Evolutionary conservation across 2,797 vertebrate species (phyloP), one percentile per base, ranked within the genome.

Genomic region (Poecilia picta): DNA sequence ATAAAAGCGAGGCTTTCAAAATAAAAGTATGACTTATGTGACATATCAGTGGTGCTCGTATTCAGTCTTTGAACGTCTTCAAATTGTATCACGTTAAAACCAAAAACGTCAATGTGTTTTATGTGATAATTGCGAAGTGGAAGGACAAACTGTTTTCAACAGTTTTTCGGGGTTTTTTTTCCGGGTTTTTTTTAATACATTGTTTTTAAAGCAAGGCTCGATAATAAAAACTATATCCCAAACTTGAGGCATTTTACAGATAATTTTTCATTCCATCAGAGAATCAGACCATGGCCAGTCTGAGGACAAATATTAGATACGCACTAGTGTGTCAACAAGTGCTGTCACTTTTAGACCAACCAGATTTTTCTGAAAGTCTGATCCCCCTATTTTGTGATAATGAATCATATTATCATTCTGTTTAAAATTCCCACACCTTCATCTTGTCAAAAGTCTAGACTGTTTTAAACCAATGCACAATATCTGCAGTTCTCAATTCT

Each of bases 1-100:
- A 77, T 87, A 91, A 88, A 82, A 88, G 87, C 74, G 5, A 11
- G 11, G 2, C 71, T 85, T 89, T 92, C 87, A 91, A 90, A 92
- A 87, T 92, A 92, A 91, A 87, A 36, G 51, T 41, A 49, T 33
- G 3, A 2, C 6, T n/a, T 31, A 7, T 18, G 53, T 7, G 23
- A 23, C 7, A 6, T 64, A 64, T 64, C 12, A 33, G 31, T 66
- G 20, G 15, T 4, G 31, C 13, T 64, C 1, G 18, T 64, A 36
- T 6, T 62, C 59, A 68, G 33, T 4, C 33, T 64, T 31, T 39
- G 10, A 51, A 62, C n/a, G 7, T 8, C 13, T 64, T 31, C n/a
- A 36, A 8, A 36, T 36, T 36, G 33, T 36, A 31, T 33, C 16
- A 64, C 33, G 62, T 36, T 36, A 64, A 18, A 64, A 64, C 16